These are phyloP conservation scores for Euzetes globulus DNA, from an alignment of 2,888 invertebrate genomes.

Conservation along the genomic window DNA sequence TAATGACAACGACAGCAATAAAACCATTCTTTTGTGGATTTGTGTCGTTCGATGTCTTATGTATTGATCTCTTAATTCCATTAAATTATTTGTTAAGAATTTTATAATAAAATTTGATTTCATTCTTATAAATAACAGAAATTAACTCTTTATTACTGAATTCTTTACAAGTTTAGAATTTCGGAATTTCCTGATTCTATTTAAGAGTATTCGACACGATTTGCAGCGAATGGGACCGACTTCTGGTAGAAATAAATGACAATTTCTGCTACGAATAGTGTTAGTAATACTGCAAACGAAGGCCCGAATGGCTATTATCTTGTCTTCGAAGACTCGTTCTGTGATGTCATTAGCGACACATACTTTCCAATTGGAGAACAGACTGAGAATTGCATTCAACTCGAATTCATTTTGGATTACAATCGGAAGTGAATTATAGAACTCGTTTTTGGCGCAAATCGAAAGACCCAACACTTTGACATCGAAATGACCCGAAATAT, in stretches of 20 bases:
- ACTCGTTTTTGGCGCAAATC: background rate
- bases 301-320: slow-evolving; percentile 8
- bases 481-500: slow-evolving; percentile 6
- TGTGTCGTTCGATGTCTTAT: slow-evolving; percentile 8
- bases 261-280: background rate
- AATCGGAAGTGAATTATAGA: background rate
- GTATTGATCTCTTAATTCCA: background rate
- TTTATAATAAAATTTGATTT: no score
- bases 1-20: slow-evolving; percentile 12
- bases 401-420: background rate
- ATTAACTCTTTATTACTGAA: background rate
- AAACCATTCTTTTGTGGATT: slow-evolving; percentile 9
- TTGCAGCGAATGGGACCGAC: slow-evolving; percentile 8
- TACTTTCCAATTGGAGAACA: background rate
- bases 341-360: slow-evolving; percentile 8
- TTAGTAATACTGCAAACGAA: slow-evolving; percentile 7
- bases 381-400: background rate
- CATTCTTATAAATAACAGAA: no score
- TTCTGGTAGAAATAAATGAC: background rate
- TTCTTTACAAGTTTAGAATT: background rate
- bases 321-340: background rate
- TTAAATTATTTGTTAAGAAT: background rate
- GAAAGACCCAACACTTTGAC: slow-evolving; percentile 8
- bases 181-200: slow-evolving; percentile 5
- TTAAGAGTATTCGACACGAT: background rate